phyloP scores from a whole-genome alignment of 2,888 invertebrate genomes.

The Ypsolopha scabrella region DNA sequence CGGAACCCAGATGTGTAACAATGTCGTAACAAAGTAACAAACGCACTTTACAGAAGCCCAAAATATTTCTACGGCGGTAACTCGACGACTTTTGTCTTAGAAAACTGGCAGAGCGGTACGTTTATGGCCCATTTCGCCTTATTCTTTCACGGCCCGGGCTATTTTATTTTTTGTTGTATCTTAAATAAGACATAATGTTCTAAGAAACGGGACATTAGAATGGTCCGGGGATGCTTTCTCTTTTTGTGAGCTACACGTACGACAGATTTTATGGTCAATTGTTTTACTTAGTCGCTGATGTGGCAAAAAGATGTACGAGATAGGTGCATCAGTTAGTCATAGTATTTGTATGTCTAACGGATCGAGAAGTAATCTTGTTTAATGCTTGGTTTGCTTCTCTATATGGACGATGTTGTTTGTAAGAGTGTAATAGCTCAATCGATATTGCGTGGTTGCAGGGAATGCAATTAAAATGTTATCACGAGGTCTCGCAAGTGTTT shows the following conservation, averaged over 20 bases:
- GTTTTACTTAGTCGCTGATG: conserved; percentile 52
- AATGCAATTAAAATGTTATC: not conserved
- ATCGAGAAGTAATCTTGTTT: conserved; percentile 32
- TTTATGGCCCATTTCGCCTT: conserved; percentile 60
- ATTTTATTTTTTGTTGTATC: conserved; percentile 57
- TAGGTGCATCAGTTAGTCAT: conserved; percentile 8
- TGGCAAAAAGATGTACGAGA: conserved; percentile 33
- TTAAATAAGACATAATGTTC: conserved; percentile 69
- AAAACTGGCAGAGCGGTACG: conserved; percentile 20
- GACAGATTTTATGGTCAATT: conserved; percentile 63
- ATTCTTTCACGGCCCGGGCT: conserved; percentile 47
- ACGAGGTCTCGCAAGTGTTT: not conserved
- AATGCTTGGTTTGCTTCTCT: conserved; percentile 25
- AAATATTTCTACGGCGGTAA: conserved; percentile 56
- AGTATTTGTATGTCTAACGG: conserved; percentile 15
- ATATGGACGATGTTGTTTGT: conserved; percentile 21
- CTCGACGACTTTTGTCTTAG: conserved; percentile 55
- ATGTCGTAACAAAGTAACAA: conserved; percentile 55
- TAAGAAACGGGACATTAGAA: conserved; percentile 63
- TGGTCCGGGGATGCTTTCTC: conserved; percentile 50
- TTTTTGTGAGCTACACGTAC: conserved; percentile 60
- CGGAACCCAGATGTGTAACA: conserved; percentile 37
- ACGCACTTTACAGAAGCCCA: conserved; percentile 44
- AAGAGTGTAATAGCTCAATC: not conserved
- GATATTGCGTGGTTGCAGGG: not conserved